Evolutionary conservation across 2,888 invertebrate species (phyloP).

Genomic region (Drosophila tripunctata): DNA sequence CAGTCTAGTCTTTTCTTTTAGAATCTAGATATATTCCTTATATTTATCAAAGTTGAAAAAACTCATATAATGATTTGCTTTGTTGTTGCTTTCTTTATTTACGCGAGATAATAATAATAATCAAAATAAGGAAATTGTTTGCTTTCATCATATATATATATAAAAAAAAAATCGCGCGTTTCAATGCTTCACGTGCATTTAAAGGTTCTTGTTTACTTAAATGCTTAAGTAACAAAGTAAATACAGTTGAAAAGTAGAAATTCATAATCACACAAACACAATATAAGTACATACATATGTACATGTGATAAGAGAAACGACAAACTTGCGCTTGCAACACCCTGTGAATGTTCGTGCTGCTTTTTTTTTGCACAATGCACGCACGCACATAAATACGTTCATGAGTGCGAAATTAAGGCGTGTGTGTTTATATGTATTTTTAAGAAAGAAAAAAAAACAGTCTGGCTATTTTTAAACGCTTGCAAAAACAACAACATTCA

Average conservation of each 20-base stretch:
- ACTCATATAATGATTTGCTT: conserved; percentile 1
- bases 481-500: conserved; percentile 64
- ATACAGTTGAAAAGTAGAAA: conserved; percentile 23
- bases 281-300: conserved; percentile 23
- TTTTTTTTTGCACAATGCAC: conserved; percentile 16
- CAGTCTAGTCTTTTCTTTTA: neutral
- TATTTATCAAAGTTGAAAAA: neutral
- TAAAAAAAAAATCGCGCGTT: neutral
- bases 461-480: conserved; percentile 65
- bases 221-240: conserved; percentile 11
- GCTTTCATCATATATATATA: neutral
- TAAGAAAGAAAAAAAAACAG: conserved; percentile 49
- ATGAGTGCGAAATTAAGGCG: conserved; percentile 47
- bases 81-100: conserved; percentile 1
- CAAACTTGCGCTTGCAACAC: conserved; percentile 28
- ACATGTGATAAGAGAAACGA: conserved; percentile 19
- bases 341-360: conserved; percentile 34
- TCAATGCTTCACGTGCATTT: conserved; percentile 15
- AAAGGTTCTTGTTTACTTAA: conserved; percentile 3
- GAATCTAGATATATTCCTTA: neutral
- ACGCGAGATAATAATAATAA: neutral
- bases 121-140: neutral
- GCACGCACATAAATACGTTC: conserved; percentile 12
- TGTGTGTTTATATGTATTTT: conserved; percentile 27
- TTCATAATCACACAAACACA: neutral